Percentiles rank a stretch among this genome's conserved stretches.
These are phyloP conservation scores for Halichoerus grypus DNA, from an alignment of 2,113 vertebrate species.

Conservation along the genomic window DNA sequence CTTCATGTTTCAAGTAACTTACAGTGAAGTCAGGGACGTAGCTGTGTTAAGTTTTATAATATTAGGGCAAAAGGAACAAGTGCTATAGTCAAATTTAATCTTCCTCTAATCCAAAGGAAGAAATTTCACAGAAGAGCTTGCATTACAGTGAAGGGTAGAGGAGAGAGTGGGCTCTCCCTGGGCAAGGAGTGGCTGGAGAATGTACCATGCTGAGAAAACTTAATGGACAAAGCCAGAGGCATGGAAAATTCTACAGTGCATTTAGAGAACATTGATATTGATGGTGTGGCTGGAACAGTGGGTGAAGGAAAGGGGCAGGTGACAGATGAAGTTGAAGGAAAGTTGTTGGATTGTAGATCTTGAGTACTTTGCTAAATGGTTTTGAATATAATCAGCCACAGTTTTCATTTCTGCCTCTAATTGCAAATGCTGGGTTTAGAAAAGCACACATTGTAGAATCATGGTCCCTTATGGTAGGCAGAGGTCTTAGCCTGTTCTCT, in stretches of 20 bases:
- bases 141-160: not conserved
- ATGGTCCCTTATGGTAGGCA: not conserved
- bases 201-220: not conserved
- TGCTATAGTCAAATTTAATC: not conserved
- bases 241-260: not conserved
- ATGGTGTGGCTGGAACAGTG: not conserved
- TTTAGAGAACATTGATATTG: not conserved
- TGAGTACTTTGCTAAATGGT: not conserved
- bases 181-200: not conserved
- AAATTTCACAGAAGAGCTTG: not conserved
- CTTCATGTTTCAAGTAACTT: slow-evolving; percentile 15
- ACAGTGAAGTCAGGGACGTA: not conserved
- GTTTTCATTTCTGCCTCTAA: slow-evolving; percentile 40
- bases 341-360: not conserved
- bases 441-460: not conserved
- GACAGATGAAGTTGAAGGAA: not conserved
- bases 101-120: not conserved
- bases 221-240: not conserved
- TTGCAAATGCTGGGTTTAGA: not conserved
- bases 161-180: not conserved
- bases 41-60: not conserved
- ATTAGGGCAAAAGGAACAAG: not conserved
- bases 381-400: not conserved
- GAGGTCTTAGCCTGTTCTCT: not conserved
- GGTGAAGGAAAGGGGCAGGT: not conserved